Evolutionary conservation across 2,888 invertebrate genomes (phyloP).

Genomic region (Dryomyza anilis): DNA sequence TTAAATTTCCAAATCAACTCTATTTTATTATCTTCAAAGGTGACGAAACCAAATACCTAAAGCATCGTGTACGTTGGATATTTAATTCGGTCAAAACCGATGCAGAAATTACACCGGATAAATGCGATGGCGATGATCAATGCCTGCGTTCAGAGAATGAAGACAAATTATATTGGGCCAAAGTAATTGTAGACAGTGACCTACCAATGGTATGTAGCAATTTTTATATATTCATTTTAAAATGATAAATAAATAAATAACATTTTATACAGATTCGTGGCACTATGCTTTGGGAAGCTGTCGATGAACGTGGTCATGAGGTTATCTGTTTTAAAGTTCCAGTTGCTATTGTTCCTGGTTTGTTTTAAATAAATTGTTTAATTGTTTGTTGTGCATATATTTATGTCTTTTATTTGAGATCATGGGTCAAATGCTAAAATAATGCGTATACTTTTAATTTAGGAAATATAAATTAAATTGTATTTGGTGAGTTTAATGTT

Average conservation of each 20-base stretch:
- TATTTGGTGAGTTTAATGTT: no score
- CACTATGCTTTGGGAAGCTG: constrained; percentile 55
- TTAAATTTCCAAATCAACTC: not conserved
- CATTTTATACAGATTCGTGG: constrained; percentile 56
- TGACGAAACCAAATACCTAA: constrained; percentile 47
- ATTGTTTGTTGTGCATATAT: no score
- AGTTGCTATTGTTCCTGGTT: no score
- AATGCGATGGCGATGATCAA: constrained; percentile 50
- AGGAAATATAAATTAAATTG: no score
- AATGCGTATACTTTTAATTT: no score
- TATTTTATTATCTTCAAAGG: no score
- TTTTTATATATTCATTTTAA: no score
- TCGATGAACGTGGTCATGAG: constrained; percentile 42
- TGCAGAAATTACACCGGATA: constrained; percentile 54
- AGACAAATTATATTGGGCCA: constrained; percentile 52
- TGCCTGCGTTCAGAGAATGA: constrained; percentile 46
- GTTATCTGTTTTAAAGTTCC: constrained; percentile 58
- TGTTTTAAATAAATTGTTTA: no score
- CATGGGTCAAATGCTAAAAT: no score
- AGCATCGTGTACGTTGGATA: constrained; percentile 54
- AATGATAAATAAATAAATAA: not conserved
- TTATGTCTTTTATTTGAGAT: no score
- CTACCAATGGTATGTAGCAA: constrained; percentile 55
- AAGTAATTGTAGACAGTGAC: constrained; percentile 46
- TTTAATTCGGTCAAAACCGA: constrained; percentile 49